Evolutionary conservation across 2,113 vertebrate species (phyloP), one percentile per base, ranked within the genome.

Genomic region (Cheilinus undulatus): DNA sequence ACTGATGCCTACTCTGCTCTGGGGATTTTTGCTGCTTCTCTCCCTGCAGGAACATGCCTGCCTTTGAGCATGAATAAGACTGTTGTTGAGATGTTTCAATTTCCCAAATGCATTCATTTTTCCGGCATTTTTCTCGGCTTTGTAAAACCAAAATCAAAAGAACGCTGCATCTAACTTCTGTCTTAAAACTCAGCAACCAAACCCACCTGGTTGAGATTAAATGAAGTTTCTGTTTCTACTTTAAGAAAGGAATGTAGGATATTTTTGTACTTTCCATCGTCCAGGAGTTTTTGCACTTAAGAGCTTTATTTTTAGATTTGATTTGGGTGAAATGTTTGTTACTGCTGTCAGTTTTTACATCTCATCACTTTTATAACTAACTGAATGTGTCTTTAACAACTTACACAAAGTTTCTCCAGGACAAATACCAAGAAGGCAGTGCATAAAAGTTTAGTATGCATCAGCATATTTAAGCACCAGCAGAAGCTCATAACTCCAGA

Each of bases 381-480:
- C 40, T n/a, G 13, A 36, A 13, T 36, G 2, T 36, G 9, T 36
- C 34, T 36, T 12, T 38, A 30, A 30, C 30, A 5, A 8, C 30
- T 30, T 5, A 30, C 1, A 4, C 38, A 14, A 3, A 2, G 7
- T 8, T 36, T 12, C 34, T 12, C 7, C 9, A 52, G 30, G 64
- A 34, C 3, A 66, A 53, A n/a, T 20, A n/a, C n/a, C n/a, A n/a
- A n/a, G n/a, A n/a, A n/a, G n/a, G n/a, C n/a, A n/a, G n/a, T n/a
- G n/a, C n/a, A n/a, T n/a, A n/a, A n/a, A n/a, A n/a, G n/a, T n/a
- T n/a, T n/a, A n/a, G n/a, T n/a, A n/a, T n/a, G n/a, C n/a, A n/a
- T n/a, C n/a, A n/a, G n/a, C n/a, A n/a, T n/a, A n/a, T 60, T 38
- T 49, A 59, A 23, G 54, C 40, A 30, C 27, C 50, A 48, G 1